phyloP scores from a whole-genome alignment of 35 echinoderm and acorn worm genomes.

The Amphiura filiformis region DNA sequence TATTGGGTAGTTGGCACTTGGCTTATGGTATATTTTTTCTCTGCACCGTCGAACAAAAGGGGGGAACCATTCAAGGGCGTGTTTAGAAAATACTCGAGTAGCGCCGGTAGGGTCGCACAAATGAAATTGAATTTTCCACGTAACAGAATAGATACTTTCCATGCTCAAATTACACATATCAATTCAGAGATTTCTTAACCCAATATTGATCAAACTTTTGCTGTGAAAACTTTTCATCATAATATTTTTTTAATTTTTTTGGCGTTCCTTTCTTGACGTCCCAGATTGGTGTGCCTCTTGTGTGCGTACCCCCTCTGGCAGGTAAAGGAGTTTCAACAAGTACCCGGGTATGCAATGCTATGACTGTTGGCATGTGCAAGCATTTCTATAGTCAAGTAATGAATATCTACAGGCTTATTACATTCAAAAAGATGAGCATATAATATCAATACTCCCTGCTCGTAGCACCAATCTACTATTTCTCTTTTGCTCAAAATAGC shows the following conservation, averaged over 20 bases:
- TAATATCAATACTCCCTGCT: background rate
- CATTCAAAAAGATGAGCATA: constrained; percentile 9
- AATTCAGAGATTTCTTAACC: background rate
- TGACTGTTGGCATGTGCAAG: background rate
- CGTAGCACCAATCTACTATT: background rate
- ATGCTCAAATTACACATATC: constrained; percentile 8
- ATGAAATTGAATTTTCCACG: background rate
- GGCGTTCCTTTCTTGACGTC: background rate
- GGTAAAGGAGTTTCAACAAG: background rate
- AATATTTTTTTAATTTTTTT: constrained; percentile 9
- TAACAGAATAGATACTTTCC: background rate
- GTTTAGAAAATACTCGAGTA: background rate
- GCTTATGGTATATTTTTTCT: background rate
- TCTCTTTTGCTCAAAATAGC: background rate
- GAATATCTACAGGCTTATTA: background rate
- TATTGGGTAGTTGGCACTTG: background rate
- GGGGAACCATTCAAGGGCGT: constrained; percentile 4
- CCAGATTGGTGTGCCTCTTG: background rate
- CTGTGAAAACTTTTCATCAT: background rate
- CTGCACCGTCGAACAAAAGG: background rate
- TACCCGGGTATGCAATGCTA: background rate
- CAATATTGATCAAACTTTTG: background rate
- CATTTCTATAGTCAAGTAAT: constrained; percentile 1
- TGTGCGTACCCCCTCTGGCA: background rate
- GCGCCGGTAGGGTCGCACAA: background rate